Evolutionary conservation across 2,888 invertebrate species (phyloP), one percentile per base, ranked within the genome.

Genomic region (Troilus luridus): DNA sequence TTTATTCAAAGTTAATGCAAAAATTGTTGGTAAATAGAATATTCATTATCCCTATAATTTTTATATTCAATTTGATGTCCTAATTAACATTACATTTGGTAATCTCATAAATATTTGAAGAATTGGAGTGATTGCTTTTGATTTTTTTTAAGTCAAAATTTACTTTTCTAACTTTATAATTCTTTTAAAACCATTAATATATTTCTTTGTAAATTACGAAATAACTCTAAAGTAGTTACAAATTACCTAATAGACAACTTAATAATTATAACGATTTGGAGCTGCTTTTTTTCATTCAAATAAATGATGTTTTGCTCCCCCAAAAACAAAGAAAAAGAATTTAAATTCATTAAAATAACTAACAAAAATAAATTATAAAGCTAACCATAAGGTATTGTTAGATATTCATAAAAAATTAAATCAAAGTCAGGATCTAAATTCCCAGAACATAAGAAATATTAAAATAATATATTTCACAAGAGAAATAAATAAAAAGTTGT

Each of bases 271-370:
- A 27, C 17, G 8, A 41, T 41, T 27, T 77, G 3, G 11, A 41
- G 27, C 27, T 1, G 17, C 72, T 41, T 3, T 41, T 41, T 41
- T 77, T 77, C 17, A 41, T 19, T 41, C 19, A 5, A 24, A 41
- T 41, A 77, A 17, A 41, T 41, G 19, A 27, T 8, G 27, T 77
- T 41, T 8, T 41, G 17, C 7, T 77, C 41, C 19, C 41, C 6
- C 8, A 17, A 17, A 41, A 77, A 27, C 8, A 41, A 41, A 77
- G 7, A 17, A 19, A 17, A 77, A 17, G 17, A 41, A 77, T 77
- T 77, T 77, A 77, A 67, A 67, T n/a, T 64, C 64, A 64, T n/a
- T 64, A 24, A 24, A 64, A 64, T 64, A 64, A 64, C n/a, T 64
- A 0, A 64, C 14, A 24, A n/a, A 3, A 24, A 62, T 11, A n/a